Conservation (phyloP, 1,140 invertebrate species). For the Bombus waltoni region DNA sequence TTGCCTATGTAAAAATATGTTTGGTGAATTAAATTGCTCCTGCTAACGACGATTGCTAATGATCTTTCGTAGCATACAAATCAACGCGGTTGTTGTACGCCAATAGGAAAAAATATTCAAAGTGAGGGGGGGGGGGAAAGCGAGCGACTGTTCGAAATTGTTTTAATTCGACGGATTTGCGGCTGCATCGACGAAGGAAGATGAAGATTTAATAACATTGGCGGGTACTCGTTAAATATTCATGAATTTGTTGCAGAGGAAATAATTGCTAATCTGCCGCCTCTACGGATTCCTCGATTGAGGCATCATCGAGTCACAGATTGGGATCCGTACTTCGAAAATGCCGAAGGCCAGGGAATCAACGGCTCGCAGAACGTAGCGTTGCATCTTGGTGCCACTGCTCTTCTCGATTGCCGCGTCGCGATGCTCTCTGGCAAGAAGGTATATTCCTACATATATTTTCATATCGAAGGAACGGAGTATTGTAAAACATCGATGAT, state of each 20-base stretch:
- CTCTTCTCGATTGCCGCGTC: slow-evolving; percentile 82
- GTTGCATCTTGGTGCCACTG: slow-evolving; percentile 81
- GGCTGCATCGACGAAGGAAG: no score
- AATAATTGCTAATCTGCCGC: slow-evolving; percentile 62
- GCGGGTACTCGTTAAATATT: neutral
- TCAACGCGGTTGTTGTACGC: no score
- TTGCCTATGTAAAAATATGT: neutral
- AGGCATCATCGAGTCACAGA: slow-evolving; percentile 78
- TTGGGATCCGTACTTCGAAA: slow-evolving; percentile 90
- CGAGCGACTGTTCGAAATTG: no score
- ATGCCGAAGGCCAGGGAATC: slow-evolving; percentile 82
- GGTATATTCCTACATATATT: slow-evolving; percentile 70
- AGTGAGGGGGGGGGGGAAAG: no score
- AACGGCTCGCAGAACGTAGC: slow-evolving; percentile 78
- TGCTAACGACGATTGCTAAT: neutral
- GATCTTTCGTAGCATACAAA: no score
- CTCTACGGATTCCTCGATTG: slow-evolving; percentile 73
- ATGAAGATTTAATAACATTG: no score
- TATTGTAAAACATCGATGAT: neutral
- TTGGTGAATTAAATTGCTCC: neutral
- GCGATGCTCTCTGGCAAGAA: slow-evolving; percentile 83
- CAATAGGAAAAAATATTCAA: no score
- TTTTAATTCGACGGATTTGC: no score
- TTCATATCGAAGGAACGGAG: neutral
- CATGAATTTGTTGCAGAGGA: slow-evolving; percentile 59